Conservation (phyloP, 2,113 vertebrate genomes). For the Anarhynchus alexandrinus region DNA sequence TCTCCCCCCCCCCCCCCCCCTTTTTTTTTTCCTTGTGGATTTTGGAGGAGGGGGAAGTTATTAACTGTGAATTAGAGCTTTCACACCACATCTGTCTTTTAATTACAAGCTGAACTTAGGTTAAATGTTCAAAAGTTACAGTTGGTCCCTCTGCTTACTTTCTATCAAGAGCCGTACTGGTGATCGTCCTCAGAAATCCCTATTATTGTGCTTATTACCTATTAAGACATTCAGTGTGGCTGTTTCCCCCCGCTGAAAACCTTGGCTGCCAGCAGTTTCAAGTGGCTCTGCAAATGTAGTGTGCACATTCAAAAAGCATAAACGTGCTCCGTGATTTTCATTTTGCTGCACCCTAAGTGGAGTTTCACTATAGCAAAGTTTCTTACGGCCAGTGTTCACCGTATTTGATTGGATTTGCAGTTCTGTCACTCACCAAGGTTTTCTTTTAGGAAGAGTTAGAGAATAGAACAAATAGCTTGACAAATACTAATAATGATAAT, state of each 20-base stretch:
- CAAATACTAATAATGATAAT: neutral
- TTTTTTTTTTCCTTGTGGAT: neutral
- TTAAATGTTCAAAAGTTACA: neutral
- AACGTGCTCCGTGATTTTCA: neutral
- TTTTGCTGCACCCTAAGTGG: neutral
- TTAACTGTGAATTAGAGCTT: conserved; percentile 6
- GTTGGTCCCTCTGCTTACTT: neutral
- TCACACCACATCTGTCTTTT: conserved; percentile 17
- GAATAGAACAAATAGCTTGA: neutral
- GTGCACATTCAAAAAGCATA: neutral
- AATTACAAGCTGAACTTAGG: neutral
- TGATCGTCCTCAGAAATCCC: neutral
- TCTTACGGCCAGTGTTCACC: neutral
- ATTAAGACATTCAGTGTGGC: neutral
- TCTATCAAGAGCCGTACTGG: neutral
- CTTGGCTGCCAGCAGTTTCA: neutral
- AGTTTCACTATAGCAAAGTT: conserved; percentile 5
- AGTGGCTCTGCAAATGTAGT: neutral
- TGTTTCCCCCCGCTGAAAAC: neutral
- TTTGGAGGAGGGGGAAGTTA: neutral
- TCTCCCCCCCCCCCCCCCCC: neutral
- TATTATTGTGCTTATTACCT: neutral
- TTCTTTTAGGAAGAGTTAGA: conserved; percentile 9
- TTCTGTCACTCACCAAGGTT: conserved; percentile 8
- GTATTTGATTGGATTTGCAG: conserved; percentile 13